A percentile compares a stretch with the other conserved stretches of the same genome.
phyloP scores from a whole-genome alignment of 1,140 invertebrate genomes.

The Lethocerus indicus region DNA sequence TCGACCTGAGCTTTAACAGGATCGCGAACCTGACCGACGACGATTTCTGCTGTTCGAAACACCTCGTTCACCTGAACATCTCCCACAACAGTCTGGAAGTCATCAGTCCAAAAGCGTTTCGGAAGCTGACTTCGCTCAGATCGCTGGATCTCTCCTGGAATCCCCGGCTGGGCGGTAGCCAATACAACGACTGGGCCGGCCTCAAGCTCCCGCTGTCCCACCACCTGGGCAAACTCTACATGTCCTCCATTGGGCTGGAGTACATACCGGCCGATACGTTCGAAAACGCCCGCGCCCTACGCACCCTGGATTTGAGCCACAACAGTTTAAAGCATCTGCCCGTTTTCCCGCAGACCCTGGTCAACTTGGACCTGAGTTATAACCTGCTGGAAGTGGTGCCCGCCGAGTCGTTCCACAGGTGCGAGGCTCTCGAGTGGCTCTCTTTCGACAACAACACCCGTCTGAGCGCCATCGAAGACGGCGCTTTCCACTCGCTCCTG shows the following conservation, averaged over 20 bases:
- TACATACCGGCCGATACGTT: background rate
- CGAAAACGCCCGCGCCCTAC: background rate
- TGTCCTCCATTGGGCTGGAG: background rate
- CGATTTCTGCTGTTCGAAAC: background rate
- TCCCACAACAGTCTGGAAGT: constrained; percentile 3
- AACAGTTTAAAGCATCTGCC: constrained; percentile 5
- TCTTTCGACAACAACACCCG: constrained; percentile 6
- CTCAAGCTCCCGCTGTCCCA: background rate
- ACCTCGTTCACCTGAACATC: constrained; percentile 6
- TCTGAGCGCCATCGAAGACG: background rate
- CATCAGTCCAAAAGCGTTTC: background rate
- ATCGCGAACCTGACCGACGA: background rate
- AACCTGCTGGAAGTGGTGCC: constrained; percentile 1
- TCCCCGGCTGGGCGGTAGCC: background rate
- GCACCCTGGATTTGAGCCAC: constrained; percentile 3
- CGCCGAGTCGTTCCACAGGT: background rate
- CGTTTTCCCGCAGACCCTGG: constrained; percentile 2
- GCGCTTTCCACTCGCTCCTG: constrained; percentile 2
- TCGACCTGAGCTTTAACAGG: constrained; percentile 4
- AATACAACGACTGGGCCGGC: background rate
- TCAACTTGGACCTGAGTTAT: constrained; percentile 5
- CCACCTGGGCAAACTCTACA: background rate
- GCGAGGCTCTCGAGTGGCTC: background rate
- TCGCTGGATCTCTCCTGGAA: constrained; percentile 10
- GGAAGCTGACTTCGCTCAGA: background rate